Percentiles rank a stretch among this genome's conserved stretches.
These are phyloP conservation scores for Lerema accius DNA, from an alignment of 1,140 invertebrate genomes.

Conservation along the genomic window DNA sequence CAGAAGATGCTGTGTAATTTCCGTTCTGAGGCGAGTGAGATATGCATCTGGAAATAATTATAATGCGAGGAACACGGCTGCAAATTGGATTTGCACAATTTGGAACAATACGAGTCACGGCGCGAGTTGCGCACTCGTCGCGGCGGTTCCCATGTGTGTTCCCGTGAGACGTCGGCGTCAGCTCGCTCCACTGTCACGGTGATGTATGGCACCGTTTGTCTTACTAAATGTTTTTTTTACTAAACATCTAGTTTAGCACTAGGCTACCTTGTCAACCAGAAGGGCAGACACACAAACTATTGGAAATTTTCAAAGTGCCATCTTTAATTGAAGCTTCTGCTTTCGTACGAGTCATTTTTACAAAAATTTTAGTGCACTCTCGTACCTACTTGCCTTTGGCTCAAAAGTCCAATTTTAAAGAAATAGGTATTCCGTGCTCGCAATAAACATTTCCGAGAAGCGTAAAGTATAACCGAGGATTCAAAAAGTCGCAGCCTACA, in stretches of 20 bases:
- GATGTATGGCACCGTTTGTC: slow-evolving; percentile 14
- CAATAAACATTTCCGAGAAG: too few species aligned
- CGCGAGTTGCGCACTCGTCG: slow-evolving; percentile 16
- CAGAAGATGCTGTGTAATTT: slow-evolving; percentile 12
- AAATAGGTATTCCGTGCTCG: too few species aligned
- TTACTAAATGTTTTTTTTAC: background rate
- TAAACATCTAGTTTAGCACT: background rate
- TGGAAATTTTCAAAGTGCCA: too few species aligned
- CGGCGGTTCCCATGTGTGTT: slow-evolving; percentile 28
- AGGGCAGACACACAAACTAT: too few species aligned
- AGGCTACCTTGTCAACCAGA: too few species aligned
- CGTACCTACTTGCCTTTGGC: too few species aligned
- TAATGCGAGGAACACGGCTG: slow-evolving; percentile 30
- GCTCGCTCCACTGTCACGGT: slow-evolving; percentile 12
- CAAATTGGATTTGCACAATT: slow-evolving; percentile 43
- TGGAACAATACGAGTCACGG: slow-evolving; percentile 36
- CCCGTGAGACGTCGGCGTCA: slow-evolving; percentile 33
- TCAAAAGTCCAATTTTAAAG: too few species aligned
- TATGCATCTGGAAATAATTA: slow-evolving; percentile 27
- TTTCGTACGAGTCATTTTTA: too few species aligned
- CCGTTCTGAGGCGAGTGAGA: slow-evolving; percentile 1
- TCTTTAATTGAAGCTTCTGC: too few species aligned
- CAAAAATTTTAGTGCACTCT: too few species aligned
- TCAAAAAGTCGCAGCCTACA: too few species aligned
- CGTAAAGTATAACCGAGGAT: too few species aligned